Conservation (phyloP, 2,797 vertebrate species). For the Perodicticus potto region DNA sequence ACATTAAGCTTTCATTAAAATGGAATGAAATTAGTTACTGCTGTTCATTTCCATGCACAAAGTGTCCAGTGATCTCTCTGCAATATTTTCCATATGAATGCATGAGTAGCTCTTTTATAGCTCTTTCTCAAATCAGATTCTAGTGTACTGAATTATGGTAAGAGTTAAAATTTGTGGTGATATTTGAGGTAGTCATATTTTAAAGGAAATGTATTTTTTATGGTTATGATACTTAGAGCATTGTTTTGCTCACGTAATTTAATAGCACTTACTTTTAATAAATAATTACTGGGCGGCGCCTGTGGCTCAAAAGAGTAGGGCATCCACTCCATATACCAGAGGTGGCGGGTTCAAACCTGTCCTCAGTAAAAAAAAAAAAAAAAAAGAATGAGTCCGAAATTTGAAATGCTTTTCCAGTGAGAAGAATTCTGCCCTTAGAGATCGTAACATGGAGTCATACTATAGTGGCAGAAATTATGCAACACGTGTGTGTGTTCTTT, state of each 20-base stretch:
- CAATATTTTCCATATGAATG: constrained; percentile 43
- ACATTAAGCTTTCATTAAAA: constrained; percentile 42
- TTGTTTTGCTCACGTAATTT: neutral
- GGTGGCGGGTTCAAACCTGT: too few species aligned
- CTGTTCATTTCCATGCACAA: constrained; percentile 12
- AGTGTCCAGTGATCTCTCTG: constrained; percentile 9
- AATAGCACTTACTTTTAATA: neutral
- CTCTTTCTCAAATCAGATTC: constrained; percentile 23
- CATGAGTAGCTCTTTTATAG: neutral
- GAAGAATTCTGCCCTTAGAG: neutral
- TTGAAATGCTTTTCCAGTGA: neutral
- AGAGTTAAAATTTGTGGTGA: constrained; percentile 29
- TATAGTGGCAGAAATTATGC: neutral
- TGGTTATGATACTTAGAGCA: neutral
- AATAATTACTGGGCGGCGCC: too few species aligned
- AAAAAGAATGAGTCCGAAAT: neutral
- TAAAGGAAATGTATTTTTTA: constrained; percentile 4
- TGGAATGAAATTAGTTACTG: constrained; percentile 44
- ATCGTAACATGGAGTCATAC: neutral
- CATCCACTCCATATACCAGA: too few species aligned
- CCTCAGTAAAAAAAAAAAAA: too few species aligned
- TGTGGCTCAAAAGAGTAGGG: too few species aligned
- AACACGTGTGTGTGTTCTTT: neutral
- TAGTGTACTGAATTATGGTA: neutral
- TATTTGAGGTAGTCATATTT: constrained; percentile 23